Conservation (phyloP, 2,797 vertebrate genomes). For the Fringilla coelebs region DNA sequence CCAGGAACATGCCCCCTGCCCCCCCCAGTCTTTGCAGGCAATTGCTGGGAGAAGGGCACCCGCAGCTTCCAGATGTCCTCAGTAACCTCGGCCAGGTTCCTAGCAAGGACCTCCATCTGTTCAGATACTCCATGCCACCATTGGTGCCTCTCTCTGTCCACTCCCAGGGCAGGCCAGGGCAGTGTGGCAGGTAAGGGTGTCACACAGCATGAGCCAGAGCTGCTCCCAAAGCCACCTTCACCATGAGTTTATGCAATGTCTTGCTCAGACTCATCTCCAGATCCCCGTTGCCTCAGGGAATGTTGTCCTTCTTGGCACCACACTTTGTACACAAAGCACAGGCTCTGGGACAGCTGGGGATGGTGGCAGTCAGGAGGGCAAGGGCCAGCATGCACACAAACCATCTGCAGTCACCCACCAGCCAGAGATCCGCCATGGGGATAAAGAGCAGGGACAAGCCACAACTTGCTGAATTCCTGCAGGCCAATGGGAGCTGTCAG, state of each 20-base stretch:
- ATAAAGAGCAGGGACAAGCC: neutral
- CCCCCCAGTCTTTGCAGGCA: neutral
- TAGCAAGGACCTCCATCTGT: neutral
- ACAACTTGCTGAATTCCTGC: neutral
- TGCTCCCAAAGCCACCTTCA: neutral
- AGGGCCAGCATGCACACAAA: neutral
- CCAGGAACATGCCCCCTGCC: neutral
- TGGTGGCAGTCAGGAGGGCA: neutral
- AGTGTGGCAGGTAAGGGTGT: neutral
- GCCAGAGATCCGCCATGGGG: neutral
- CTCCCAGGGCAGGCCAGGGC: neutral
- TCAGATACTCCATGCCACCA: neutral
- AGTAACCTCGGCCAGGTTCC: neutral
- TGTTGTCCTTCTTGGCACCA: neutral
- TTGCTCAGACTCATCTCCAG: neutral
- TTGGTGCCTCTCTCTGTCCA: fast-evolving
- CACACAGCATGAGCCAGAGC: neutral
- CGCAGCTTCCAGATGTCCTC: neutral
- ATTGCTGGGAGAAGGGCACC: neutral
- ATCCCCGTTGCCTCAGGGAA: neutral
- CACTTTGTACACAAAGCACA: neutral
- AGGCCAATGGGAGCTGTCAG: neutral
- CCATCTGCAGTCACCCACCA: neutral
- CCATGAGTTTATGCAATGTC: fast-evolving
- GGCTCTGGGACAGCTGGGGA: neutral